Evolutionary conservation across 2,113 vertebrate genomes (phyloP).

Genomic region (Caranx melampygus): DNA sequence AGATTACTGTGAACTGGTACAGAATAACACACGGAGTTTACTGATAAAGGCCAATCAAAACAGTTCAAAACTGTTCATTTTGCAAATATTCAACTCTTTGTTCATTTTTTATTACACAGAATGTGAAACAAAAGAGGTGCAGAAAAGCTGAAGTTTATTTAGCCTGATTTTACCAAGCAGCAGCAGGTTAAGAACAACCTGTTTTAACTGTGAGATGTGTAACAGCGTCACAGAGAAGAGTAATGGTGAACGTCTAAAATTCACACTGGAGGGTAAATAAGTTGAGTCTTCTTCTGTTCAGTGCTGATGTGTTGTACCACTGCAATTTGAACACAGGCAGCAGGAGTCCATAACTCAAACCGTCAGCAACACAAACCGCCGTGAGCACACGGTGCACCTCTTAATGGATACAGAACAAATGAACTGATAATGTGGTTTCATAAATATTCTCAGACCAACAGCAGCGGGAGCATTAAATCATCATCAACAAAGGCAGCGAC

Average conservation of each 20-base stretch:
- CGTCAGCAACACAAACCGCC: conserved; percentile 7
- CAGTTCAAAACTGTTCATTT: no score
- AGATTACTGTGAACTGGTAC: no score
- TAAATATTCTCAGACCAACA: conserved; percentile 3
- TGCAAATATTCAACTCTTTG: no score
- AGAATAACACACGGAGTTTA: no score
- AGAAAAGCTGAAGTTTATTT: no score
- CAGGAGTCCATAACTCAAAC: conserved; percentile 14
- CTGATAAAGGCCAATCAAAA: no score
- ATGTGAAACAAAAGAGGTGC: no score
- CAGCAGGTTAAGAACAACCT: not conserved
- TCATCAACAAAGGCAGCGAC: not conserved
- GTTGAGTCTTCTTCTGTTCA: conserved; percentile 1
- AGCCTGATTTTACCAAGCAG: no score
- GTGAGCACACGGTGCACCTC: not conserved
- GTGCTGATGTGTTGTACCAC: not conserved
- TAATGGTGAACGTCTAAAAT: not conserved
- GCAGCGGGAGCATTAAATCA: not conserved
- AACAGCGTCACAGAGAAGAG: not conserved
- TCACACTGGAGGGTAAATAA: not conserved
- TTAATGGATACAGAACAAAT: conserved; percentile 32
- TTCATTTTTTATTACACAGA: no score
- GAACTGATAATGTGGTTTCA: conserved; percentile 10
- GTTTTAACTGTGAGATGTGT: not conserved
- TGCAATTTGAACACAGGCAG: not conserved